Evolutionary conservation across 1,140 invertebrate species (phyloP), one percentile per base, ranked within the genome.

Genomic region (Diploscapter pachys): DNA sequence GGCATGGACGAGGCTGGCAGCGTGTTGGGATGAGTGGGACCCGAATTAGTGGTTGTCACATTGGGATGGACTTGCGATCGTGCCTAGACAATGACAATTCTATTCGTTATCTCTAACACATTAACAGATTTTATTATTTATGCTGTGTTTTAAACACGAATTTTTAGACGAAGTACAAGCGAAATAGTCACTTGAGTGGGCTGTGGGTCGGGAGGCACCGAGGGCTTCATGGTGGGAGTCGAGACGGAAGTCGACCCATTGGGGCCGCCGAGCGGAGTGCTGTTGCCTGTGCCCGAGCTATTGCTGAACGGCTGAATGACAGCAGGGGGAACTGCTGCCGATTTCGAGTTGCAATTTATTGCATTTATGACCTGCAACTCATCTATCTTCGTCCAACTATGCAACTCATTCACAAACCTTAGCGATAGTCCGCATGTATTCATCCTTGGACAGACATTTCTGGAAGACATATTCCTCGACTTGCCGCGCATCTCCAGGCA

Each of bases 401-500:
- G 9, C 57, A 59, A 59, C 57, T 11, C 57, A 9, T 13, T 11
- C 9, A 5, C 59, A n/a, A 11, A 72, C 71, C 70, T 85, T 85
- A 5, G 83, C 84, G 69, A 85, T 85, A 3, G 83, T 85, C 9
- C 83, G 54, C 83, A 85, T 85, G 66, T 85, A 85, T 69, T 85
- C 84, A 67, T 85, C 83, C 63, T 85, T 85, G 70, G 80, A 80
- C 11, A 75, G 69, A 71, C 83, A 85, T 62, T 85, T 85, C 67
- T 85, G 83, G 73, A 85, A 85, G 4, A 85, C 83, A 67, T 85
- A 85, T 50, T 85, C 83, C 69, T 85, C 83, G 9, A 85, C 83
- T 57, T 76, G 84, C 57, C 84, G 48, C 4, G 83, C 83, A 77
- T 85, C 84, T 3, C 83, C 83, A 9, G 82, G 84, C 3, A 85